phyloP scores from a whole-genome alignment of 30 jellyfish, hydroid and myxozoan genomes.

The Clytia hemisphaerica region DNA sequence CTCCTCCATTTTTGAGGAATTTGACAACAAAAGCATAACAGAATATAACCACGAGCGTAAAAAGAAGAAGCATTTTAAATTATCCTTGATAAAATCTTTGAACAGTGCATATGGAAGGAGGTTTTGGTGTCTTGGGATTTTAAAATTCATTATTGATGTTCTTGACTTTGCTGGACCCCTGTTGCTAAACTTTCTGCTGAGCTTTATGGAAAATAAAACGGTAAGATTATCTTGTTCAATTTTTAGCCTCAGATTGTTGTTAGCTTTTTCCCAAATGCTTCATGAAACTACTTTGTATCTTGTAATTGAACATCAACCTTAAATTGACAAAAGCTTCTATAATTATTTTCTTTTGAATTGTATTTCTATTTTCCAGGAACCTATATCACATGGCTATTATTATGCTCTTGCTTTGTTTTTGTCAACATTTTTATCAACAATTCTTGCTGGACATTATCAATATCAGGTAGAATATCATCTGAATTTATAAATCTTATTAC shows the following conservation, averaged over 20 bases:
- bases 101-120: slow-evolving; percentile 64
- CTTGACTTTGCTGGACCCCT: slow-evolving; percentile 89
- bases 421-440: slow-evolving; percentile 45
- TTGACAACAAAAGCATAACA: slow-evolving; percentile 9
- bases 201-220: slow-evolving; percentile 74
- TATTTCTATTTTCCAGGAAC: too few species aligned
- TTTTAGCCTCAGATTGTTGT: not conserved
- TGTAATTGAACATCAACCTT: not conserved
- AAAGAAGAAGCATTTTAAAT: slow-evolving; percentile 9
- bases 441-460: slow-evolving; percentile 54
- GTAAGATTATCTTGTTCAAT: slow-evolving; percentile 22
- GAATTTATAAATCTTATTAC: not conserved
- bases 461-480: slow-evolving; percentile 47
- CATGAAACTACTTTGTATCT: not conserved
- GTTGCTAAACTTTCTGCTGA: slow-evolving; percentile 52
- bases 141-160: slow-evolving; percentile 69
- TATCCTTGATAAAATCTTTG: slow-evolving; percentile 44
- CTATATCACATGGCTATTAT: slow-evolving; percentile 73
- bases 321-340: not conserved
- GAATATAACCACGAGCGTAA: not conserved
- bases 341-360: not conserved
- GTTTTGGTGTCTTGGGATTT: slow-evolving; percentile 62
- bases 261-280: not conserved
- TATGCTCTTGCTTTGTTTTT: slow-evolving; percentile 64
- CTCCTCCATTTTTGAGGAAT: not conserved